A percentile compares a stretch with the other conserved stretches of the same genome.
Evolutionary conservation across 2,113 vertebrate genomes (phyloP).

Genomic region (Mirza zaza): DNA sequence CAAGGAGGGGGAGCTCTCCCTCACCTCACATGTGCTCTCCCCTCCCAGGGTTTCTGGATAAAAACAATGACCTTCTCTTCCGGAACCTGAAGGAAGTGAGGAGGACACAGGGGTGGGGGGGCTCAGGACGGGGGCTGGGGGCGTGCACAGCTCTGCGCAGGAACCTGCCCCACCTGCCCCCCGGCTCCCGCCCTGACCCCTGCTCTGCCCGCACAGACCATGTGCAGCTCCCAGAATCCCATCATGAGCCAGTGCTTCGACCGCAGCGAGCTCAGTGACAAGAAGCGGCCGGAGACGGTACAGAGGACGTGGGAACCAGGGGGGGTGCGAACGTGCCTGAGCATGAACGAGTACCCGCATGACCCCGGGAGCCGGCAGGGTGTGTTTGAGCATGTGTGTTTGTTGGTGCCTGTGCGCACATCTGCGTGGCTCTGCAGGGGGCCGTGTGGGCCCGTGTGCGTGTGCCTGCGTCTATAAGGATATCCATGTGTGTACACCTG

Average conservation of each 20-base stretch:
- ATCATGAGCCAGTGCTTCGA: conserved; percentile 95
- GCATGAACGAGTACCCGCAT: rapidly evolving
- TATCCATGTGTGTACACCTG: not conserved
- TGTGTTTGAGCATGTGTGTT: not conserved
- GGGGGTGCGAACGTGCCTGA: not conserved
- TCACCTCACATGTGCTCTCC: not conserved
- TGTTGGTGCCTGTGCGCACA: not conserved
- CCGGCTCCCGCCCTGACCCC: not conserved
- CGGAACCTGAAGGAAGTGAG: conserved; percentile 98
- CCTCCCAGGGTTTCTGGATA: conserved; percentile 95
- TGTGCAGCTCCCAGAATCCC: conserved; percentile 96
- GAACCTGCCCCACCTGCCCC: not conserved
- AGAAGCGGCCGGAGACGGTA: conserved; percentile 97
- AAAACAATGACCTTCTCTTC: conserved; percentile 99
- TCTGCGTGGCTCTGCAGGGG: not conserved
- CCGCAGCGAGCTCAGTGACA: conserved; percentile 94
- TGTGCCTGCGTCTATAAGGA: not conserved
- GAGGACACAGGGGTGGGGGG: not conserved
- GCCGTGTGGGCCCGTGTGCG: not conserved
- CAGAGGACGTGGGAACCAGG: conserved; percentile 4
- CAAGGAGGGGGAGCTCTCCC: not conserved
- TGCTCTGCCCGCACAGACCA: conserved; percentile 84
- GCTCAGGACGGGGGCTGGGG: not conserved
- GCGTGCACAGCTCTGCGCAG: not conserved
- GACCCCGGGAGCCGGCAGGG: not conserved